These are phyloP conservation scores for Leucoptera coffeella DNA, from an alignment of 2,888 invertebrate genomes.

Conservation along the genomic window DNA sequence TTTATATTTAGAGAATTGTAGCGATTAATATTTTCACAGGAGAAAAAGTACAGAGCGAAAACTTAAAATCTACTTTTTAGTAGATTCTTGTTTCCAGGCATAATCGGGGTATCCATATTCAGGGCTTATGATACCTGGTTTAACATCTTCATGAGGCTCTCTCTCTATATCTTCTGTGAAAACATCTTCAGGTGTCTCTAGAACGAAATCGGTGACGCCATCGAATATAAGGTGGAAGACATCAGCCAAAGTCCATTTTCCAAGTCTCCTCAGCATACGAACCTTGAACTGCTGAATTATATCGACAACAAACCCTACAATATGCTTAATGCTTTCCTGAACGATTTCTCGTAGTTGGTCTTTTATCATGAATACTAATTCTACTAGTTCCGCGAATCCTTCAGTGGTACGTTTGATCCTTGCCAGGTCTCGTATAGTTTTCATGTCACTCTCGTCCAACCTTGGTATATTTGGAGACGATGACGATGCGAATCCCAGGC, in stretches of 20 bases:
- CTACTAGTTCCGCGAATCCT: no score
- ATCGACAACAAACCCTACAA: conserved; percentile 10
- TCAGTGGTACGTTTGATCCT: no score
- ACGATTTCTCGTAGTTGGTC: conserved; percentile 16
- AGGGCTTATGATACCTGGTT: no score
- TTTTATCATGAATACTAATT: no score
- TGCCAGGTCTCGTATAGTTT: no score
- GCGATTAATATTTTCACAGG: background rate
- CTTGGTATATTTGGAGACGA: no score
- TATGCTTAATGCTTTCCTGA: conserved; percentile 13
- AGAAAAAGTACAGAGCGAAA: background rate
- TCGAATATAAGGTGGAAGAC: conserved; percentile 15
- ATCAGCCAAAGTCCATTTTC: conserved; percentile 16
- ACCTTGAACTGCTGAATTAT: conserved; percentile 14
- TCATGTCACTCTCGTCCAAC: no score
- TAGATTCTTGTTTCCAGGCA: background rate
- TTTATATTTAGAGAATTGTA: no score
- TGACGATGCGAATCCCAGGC: no score
- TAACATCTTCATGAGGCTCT: no score
- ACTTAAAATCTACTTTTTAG: no score
- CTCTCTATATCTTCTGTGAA: background rate
- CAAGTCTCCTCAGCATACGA: conserved; percentile 16
- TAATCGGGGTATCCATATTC: background rate
- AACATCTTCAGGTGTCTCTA: conserved; percentile 8
- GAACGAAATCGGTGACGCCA: conserved; percentile 14